Evolutionary conservation across 2,888 invertebrate genomes (phyloP).

Genomic region (Scrobipalpa costella): DNA sequence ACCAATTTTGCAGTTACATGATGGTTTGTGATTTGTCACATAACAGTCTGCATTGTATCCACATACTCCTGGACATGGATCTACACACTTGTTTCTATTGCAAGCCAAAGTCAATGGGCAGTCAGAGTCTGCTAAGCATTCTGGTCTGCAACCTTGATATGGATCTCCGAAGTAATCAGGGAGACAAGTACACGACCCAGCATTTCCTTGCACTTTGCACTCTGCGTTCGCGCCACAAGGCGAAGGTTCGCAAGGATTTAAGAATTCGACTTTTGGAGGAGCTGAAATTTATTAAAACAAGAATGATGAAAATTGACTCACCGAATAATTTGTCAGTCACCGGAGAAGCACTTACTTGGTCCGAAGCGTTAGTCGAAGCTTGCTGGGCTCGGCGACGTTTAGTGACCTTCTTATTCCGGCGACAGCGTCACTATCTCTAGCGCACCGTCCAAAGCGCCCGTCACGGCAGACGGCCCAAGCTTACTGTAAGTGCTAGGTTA

Average conservation of each 20-base stretch:
- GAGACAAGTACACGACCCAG: constrained; percentile 87
- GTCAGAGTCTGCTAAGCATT: constrained; percentile 84
- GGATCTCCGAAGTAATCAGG: constrained; percentile 89
- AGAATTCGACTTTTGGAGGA: constrained; percentile 67
- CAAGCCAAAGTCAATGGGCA: constrained; percentile 84
- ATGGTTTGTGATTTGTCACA: constrained; percentile 84
- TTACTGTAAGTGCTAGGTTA: constrained; percentile 81
- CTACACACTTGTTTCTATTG: constrained; percentile 83
- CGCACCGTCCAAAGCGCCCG: constrained; percentile 75
- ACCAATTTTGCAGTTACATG: constrained; percentile 82
- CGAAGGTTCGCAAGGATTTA: constrained; percentile 83
- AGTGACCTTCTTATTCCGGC: constrained; percentile 69
- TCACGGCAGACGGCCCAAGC: constrained; percentile 73
- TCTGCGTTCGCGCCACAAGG: constrained; percentile 87
- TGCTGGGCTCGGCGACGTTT: constrained; percentile 74
- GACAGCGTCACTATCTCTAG: constrained; percentile 70
- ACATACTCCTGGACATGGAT: constrained; percentile 86
- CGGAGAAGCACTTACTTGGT: constrained; percentile 76
- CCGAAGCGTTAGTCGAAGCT: constrained; percentile 81
- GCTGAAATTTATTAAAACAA: constrained; percentile 66
- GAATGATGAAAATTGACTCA: constrained; percentile 63
- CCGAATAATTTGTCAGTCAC: constrained; percentile 63
- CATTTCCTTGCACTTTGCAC: constrained; percentile 86
- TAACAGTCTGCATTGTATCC: constrained; percentile 85
- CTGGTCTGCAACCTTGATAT: constrained; percentile 86